phyloP scores from a whole-genome alignment of 2,888 invertebrate genomes.

The Melipona beecheii region DNA sequence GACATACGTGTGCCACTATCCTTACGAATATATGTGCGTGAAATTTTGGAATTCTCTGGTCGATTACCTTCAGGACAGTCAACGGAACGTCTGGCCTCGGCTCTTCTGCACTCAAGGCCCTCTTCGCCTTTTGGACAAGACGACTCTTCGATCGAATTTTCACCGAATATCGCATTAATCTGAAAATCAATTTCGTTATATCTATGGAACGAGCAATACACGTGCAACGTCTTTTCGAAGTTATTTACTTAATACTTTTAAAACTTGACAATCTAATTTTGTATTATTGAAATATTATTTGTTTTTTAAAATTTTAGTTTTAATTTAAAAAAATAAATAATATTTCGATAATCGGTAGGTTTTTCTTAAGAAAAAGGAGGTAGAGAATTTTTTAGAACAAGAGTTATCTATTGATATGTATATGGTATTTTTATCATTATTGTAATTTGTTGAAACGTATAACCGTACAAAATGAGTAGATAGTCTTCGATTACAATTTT shows the following conservation, averaged over 20 bases:
- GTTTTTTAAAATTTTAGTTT: background rate
- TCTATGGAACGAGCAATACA: background rate
- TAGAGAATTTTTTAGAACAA: background rate
- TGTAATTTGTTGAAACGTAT: background rate
- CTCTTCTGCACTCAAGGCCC: slow-evolving; percentile 82
- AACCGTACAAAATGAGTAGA: slow-evolving; percentile 18
- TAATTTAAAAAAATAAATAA: background rate
- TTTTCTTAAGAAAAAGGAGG: background rate
- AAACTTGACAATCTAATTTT: background rate
- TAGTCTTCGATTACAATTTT: slow-evolving; percentile 34
- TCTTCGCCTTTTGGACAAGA: slow-evolving; percentile 82
- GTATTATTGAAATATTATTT: background rate
- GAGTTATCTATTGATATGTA: background rate
- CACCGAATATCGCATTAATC: slow-evolving; percentile 80
- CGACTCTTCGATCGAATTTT: slow-evolving; percentile 77
- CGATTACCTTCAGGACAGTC: slow-evolving; percentile 83
- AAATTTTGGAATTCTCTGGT: slow-evolving; percentile 9
- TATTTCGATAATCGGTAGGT: too few relatives aligned
- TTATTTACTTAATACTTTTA: too few relatives aligned
- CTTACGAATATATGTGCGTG: background rate
- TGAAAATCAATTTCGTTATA: slow-evolving; percentile 54
- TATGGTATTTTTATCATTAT: background rate
- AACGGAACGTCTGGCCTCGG: slow-evolving; percentile 82
- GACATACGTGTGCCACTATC: too few relatives aligned
- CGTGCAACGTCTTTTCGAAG: background rate